Conservation (phyloP, 1,140 invertebrate genomes). For the Lepeophtheirus salmonis region DNA sequence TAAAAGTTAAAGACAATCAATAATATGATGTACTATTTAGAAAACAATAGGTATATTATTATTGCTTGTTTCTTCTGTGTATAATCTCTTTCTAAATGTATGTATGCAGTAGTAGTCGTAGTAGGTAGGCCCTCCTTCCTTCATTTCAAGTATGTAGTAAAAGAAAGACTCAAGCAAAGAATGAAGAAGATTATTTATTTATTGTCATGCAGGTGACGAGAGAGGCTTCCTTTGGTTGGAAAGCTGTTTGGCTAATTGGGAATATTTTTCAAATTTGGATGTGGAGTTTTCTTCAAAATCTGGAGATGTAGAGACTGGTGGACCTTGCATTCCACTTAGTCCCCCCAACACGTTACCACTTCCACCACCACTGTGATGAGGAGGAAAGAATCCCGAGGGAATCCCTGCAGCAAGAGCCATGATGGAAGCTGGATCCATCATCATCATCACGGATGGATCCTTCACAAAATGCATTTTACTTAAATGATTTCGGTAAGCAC, state of each 20-base stretch:
- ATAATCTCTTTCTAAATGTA: no score
- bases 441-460: conserved; percentile 42
- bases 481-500: conserved; percentile 78
- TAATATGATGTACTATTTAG: no score
- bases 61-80: no score
- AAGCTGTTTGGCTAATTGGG: conserved; percentile 77
- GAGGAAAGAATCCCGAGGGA: conserved; percentile 29
- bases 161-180: no score
- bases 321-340: conserved; percentile 19
- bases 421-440: conserved; percentile 34
- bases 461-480: conserved; percentile 90
- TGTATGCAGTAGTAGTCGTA: no score
- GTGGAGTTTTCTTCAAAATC: conserved; percentile 62
- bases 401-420: conserved; percentile 26
- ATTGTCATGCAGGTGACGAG: neutral
- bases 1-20: no score
- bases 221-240: conserved; percentile 30
- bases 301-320: conserved; percentile 13
- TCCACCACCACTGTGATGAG: conserved; percentile 28
- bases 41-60: no score
- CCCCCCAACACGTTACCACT: conserved; percentile 19
- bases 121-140: neutral
- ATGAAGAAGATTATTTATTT: neutral
- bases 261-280: conserved; percentile 86
- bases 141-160: no score